phyloP scores from a whole-genome alignment of 2,113 vertebrate species.

The Vombatus ursinus region DNA sequence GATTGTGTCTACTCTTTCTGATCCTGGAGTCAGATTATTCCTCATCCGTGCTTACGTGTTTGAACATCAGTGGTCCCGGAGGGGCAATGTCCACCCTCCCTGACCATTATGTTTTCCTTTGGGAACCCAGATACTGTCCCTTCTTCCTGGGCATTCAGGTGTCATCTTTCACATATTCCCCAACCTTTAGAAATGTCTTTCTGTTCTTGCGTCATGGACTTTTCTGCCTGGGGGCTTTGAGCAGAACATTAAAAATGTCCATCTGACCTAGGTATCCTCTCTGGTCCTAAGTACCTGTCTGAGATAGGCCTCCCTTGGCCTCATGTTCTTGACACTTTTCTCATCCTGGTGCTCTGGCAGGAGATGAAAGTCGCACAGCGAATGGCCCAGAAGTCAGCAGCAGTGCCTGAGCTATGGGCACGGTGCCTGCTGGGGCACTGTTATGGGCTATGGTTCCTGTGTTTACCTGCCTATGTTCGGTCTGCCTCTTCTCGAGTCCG shows the following conservation, averaged over 20 bases:
- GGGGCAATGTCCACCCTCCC: neutral
- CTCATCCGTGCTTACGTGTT: neutral
- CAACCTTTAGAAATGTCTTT: neutral
- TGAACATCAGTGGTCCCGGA: neutral
- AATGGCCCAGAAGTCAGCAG: conserved; percentile 91
- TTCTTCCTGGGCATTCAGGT: neutral
- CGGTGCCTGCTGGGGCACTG: conserved; percentile 95
- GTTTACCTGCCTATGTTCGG: conserved; percentile 92
- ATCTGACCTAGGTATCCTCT: neutral
- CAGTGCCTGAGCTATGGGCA: conserved; percentile 93
- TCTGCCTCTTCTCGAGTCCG: conserved; percentile 88
- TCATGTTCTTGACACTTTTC: rapidly evolving
- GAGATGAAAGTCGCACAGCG: conserved; percentile 95
- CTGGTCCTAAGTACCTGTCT: neutral
- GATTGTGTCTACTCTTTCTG: neutral
- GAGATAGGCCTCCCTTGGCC: neutral
- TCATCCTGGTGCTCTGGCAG: conserved; percentile 71
- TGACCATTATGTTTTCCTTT: neutral
- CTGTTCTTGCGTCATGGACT: neutral
- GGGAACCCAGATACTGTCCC: neutral
- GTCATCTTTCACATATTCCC: neutral
- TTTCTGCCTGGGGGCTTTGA: neutral
- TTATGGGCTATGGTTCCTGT: conserved; percentile 97
- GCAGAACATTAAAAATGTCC: neutral
- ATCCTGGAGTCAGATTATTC: neutral